Evolutionary conservation across 35 echinoderm and acorn worm species (phyloP).

Genomic region (Acanthaster planci): DNA sequence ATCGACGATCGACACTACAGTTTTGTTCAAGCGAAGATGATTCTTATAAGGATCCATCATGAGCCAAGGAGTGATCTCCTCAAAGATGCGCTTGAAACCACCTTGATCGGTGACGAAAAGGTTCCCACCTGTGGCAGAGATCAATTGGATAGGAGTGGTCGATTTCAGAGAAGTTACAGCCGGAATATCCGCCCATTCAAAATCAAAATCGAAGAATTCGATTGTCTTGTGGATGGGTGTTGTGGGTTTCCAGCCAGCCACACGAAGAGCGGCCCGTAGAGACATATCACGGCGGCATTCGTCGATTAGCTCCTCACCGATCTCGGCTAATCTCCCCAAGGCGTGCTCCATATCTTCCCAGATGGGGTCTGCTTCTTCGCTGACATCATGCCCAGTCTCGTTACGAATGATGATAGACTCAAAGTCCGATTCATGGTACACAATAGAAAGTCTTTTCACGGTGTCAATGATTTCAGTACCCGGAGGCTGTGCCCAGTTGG

Average conservation of each 20-base stretch:
- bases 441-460: slow-evolving; percentile 12
- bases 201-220: slow-evolving; percentile 49
- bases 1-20: slow-evolving; percentile 12
- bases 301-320: not conserved
- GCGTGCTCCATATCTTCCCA: slow-evolving; percentile 22
- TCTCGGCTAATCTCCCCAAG: slow-evolving; percentile 9
- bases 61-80: slow-evolving; percentile 16
- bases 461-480: not conserved
- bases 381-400: slow-evolving; percentile 35
- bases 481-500: slow-evolving; percentile 51
- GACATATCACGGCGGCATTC: slow-evolving; percentile 45
- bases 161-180: slow-evolving; percentile 44
- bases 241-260: slow-evolving; percentile 43
- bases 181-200: slow-evolving; percentile 52
- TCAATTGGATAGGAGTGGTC: not conserved
- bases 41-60: slow-evolving; percentile 34
- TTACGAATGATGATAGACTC: slow-evolving; percentile 10
- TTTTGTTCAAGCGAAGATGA: slow-evolving; percentile 37
- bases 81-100: slow-evolving; percentile 42
- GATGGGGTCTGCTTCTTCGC: not conserved
- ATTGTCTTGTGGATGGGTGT: slow-evolving; percentile 47
- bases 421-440: slow-evolving; percentile 25
- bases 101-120: slow-evolving; percentile 48
- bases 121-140: not conserved
- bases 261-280: slow-evolving; percentile 27